A percentile compares a stretch with the other conserved stretches of the same genome.
These are phyloP conservation scores for Myiagra hebetior DNA, from an alignment of 2,113 vertebrate species.

Conservation along the genomic window DNA sequence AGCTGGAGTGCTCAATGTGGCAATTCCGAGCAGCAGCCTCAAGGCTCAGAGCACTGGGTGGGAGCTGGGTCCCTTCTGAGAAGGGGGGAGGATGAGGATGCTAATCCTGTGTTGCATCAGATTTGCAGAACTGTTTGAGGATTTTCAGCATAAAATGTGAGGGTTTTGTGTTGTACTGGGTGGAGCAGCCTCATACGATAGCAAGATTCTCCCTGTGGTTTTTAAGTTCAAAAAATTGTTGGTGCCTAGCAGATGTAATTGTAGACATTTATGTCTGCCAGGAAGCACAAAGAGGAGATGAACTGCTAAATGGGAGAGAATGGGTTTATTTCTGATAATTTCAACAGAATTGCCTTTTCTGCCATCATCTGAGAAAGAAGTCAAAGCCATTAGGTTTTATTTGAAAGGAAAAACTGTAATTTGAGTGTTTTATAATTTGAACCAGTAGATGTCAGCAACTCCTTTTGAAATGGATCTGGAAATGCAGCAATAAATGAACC, in stretches of 20 bases:
- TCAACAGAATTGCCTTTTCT: background rate
- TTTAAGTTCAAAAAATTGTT: background rate
- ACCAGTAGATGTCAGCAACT: constrained; percentile 71
- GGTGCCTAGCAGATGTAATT: background rate
- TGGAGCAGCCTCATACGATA: background rate
- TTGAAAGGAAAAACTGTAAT: background rate
- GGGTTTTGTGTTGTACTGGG: background rate
- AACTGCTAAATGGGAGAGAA: background rate
- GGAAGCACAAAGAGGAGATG: background rate
- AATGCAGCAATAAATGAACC: background rate
- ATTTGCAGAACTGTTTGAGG: background rate
- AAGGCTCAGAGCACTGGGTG: background rate
- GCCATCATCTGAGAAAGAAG: background rate
- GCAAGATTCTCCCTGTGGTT: background rate
- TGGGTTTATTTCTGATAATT: constrained; percentile 20
- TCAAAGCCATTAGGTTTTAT: background rate
- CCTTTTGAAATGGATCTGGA: constrained; percentile 47
- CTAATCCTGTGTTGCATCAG: background rate
- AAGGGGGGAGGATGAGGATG: background rate
- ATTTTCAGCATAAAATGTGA: background rate
- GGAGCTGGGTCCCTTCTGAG: background rate
- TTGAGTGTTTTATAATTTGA: background rate
- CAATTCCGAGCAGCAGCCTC: background rate
- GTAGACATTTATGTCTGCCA: background rate
- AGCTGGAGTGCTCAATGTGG: background rate